Base-by-base conservation (phyloP, 2,797 vertebrate species). In the Phylloscopus collybita region DNA sequence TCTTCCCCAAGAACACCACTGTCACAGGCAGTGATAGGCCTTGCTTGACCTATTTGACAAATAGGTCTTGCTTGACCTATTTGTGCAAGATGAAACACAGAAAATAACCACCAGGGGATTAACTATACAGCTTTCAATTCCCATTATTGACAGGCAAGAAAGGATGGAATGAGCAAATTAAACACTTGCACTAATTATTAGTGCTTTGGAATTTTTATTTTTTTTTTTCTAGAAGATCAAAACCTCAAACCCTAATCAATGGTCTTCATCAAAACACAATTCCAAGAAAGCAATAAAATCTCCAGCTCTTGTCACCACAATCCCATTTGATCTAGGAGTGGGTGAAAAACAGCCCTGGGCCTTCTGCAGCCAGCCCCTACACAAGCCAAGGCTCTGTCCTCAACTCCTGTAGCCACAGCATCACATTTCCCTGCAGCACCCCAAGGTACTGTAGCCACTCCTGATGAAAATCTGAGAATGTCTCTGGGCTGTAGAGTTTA, bases 361-460 rank as follows among this genome's bases (percentile, higher is more conserved):
- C 11, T 79, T 7, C 66, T 44, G 53, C 22, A 87, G 22, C 16
- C 47, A 59, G 16, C 25, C 51, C 38, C 20, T 5, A 4, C 1
- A 1, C 11, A 6, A 16, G 22, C 22, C 4, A 17, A 14, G 8
- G 23, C 32, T 78, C 38, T 25, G 25, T 13, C 53, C 20, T 32
- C 38, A 9, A 2, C 16, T 49, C 26, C 5, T 12, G 38, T 49
- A 67, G 67, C 18, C 7, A 0, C 32, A 49, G 7, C 5, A 4
- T 25, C 17, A 7, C 0, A 0, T 22, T 53, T 34, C 38, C 49
- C 15, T 30, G 47, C 29, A n/a, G 42, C 3, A 4, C 16, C 34
- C 13, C 11, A 4, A n/a, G 20, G 21, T 40, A 23, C 44, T 49
- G 19, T 0, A 53, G 54, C 34, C 21, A 13, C 27, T 83, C 34